Evolutionary conservation across 2,113 vertebrate species (phyloP), one percentile per base, ranked within the genome.

Genomic region (Tautogolabrus adspersus): DNA sequence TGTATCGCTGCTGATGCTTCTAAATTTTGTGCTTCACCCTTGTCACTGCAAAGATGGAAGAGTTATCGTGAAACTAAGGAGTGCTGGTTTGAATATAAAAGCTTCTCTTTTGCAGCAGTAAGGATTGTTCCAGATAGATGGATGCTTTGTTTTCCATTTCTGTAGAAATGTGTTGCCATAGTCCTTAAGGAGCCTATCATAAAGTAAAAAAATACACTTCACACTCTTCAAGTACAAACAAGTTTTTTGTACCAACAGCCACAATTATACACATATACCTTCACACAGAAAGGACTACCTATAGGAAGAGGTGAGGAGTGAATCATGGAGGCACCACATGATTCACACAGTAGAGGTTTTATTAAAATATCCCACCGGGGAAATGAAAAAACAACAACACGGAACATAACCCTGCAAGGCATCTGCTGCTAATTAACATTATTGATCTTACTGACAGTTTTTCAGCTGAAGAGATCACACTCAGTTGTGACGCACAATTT

Each of bases 361-460:
- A 79, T 74, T 40, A 65, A 73, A 71, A 83, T 54, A 54, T 60
- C 75, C 64, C 37, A 21, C 15, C 2, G 30, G 77, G 40, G 55
- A 57, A 58, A n/a, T 1, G 9, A 4, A 16, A 10, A 65, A 34
- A 13, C 30, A 34, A 34, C 30, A 34, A 34, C 30, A 34, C n/a
- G 18, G 47, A 47, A n/a, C 30, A 34, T 6, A 44, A 16, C 18
- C 2, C 60, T 37, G 5, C 23, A 21, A 51, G 47, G 58, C 49
- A 54, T 79, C 37, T 71, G 55, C 67, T 52, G 22, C 60, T 77
- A 71, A 79, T 89, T 63, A 67, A 72, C 46, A 47, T 68, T 77
- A 72, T 70, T 61, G 58, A 80, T 75, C 38, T 23, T 6, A 34
- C 18, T 1, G 5, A 23, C 22, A 46, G 63, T 37, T 57, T 68